Evolutionary conservation across 2,888 invertebrate genomes (phyloP).

Genomic region (Melangyna quadrimaculata): DNA sequence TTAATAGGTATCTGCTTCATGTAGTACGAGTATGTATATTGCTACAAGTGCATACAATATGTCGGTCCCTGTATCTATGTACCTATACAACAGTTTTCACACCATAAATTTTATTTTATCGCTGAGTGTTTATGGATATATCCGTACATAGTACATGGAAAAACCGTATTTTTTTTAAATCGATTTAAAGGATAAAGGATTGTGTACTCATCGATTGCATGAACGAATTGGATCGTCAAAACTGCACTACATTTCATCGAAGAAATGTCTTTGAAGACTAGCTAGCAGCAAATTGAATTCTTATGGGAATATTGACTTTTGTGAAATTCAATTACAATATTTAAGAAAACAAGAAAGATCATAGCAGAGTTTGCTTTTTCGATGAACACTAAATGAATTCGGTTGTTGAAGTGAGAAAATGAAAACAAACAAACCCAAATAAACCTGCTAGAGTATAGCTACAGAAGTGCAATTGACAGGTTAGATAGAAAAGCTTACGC

Average conservation of each 20-base stretch:
- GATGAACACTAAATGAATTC: not conserved
- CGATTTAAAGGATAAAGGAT: constrained; percentile 25
- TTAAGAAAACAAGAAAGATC: not conserved
- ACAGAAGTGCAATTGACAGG: too few relatives aligned
- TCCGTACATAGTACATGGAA: too few relatives aligned
- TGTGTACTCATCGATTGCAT: constrained; percentile 17
- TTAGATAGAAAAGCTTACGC: too few relatives aligned
- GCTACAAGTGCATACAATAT: not conserved
- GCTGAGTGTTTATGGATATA: constrained; percentile 4
- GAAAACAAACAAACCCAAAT: too few relatives aligned
- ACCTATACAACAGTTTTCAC: constrained; percentile 5
- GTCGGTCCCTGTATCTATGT: not conserved
- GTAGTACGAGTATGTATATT: not conserved
- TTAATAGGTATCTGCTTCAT: not conserved
- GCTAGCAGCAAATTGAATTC: not conserved
- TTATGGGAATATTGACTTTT: constrained; percentile 1
- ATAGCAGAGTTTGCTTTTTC: too few relatives aligned
- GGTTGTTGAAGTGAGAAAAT: too few relatives aligned
- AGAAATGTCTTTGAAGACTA: constrained; percentile 12
- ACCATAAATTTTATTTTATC: constrained; percentile 32
- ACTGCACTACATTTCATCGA: constrained; percentile 15
- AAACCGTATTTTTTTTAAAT: not conserved
- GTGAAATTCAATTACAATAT: not conserved
- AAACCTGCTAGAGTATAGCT: too few relatives aligned
- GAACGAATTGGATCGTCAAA: constrained; percentile 6